phyloP scores from a whole-genome alignment of 30 jellyfish, hydroid and myxozoan genomes.

The Euphysa ruthae region DNA sequence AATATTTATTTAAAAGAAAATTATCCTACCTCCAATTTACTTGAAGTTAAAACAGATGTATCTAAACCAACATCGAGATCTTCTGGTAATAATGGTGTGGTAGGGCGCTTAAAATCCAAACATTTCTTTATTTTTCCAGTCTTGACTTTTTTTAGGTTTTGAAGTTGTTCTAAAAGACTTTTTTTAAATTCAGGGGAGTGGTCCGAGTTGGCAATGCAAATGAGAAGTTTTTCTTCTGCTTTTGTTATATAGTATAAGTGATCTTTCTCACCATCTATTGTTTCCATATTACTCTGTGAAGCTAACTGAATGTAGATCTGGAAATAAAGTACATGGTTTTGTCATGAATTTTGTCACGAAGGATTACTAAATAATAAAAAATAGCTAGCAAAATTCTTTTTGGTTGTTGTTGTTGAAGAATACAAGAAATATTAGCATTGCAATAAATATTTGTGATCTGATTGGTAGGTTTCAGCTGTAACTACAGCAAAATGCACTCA shows the following conservation, averaged over 20 bases:
- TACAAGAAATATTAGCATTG: too few species aligned
- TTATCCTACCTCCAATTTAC: background rate
- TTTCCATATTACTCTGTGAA: constrained; percentile 1
- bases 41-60: background rate
- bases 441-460: too few species aligned
- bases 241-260: constrained; percentile 10
- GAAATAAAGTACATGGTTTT: background rate
- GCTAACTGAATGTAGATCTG: constrained; percentile 32
- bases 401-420: too few species aligned
- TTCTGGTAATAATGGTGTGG: background rate
- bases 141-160: background rate
- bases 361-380: too few species aligned
- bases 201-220: constrained; percentile 16
- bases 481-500: too few species aligned
- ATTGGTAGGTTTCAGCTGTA: too few species aligned
- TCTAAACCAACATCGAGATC: background rate
- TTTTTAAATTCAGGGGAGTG: constrained; percentile 30
- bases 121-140: constrained; percentile 1
- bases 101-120: background rate
- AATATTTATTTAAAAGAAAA: background rate
- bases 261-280: constrained; percentile 31
- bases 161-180: constrained; percentile 10
- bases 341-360: too few species aligned
- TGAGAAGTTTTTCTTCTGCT: constrained; percentile 14
- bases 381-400: too few species aligned